Conservation (phyloP, 2,797 vertebrate species). For the Hybognathus amarus region DNA sequence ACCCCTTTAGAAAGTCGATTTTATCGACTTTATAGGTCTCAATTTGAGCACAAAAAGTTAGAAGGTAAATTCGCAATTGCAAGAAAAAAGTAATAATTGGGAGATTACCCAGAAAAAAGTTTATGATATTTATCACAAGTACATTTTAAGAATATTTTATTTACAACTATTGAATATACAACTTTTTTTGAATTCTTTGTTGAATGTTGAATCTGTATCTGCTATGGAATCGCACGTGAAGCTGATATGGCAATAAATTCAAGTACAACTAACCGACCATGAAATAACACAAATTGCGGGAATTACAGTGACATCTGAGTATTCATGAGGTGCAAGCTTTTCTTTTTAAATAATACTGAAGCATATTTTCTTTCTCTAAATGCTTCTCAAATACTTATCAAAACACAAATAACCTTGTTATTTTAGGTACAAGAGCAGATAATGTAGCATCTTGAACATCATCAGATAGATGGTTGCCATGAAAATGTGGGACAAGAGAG, state of each 20-base stretch:
- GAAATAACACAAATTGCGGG: neutral
- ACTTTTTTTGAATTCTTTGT: neutral
- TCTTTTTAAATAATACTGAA: neutral
- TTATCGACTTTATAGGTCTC: no score
- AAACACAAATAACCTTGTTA: neutral
- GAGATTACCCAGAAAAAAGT: neutral
- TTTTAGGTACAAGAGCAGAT: neutral
- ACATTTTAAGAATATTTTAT: neutral
- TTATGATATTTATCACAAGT: neutral
- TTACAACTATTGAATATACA: neutral
- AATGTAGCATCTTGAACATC: neutral
- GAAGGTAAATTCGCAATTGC: no score
- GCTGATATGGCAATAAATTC: neutral
- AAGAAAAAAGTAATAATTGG: neutral
- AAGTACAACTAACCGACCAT: neutral
- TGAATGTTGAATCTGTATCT: neutral
- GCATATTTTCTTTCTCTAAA: neutral
- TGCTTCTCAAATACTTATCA: no score
- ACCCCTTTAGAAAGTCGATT: no score
- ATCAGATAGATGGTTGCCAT: neutral
- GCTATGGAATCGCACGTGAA: neutral
- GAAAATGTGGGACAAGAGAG: neutral
- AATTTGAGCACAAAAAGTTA: no score
- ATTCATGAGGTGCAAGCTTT: neutral
- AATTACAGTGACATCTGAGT: neutral